Percentiles rank a stretch among this genome's conserved stretches.
phyloP scores from a whole-genome alignment of 2,888 invertebrate genomes.

The Tromatobia lineatoria region DNA sequence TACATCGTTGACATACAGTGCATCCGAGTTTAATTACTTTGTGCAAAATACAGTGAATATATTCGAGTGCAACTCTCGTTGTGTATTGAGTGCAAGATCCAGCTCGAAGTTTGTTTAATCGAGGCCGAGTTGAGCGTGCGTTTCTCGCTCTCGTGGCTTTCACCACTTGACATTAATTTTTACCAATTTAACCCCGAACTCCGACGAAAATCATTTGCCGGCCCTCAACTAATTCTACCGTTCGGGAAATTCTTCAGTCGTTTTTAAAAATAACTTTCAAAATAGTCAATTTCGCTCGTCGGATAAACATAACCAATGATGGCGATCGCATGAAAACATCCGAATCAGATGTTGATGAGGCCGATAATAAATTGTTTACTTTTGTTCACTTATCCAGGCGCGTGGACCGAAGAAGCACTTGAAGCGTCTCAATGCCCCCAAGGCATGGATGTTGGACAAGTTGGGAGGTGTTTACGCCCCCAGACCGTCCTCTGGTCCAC shows the following conservation, averaged over 20 bases:
- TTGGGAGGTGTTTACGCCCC: constrained; percentile 99
- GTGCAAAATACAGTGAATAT: constrained; percentile 68
- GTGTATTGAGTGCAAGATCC: constrained; percentile 69
- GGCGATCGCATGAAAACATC: not conserved
- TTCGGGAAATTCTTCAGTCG: not conserved
- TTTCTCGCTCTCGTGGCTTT: constrained; percentile 56
- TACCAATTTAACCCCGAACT: not conserved
- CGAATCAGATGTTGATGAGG: not conserved
- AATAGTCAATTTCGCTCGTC: not conserved
- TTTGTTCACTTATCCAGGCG: constrained; percentile 88
- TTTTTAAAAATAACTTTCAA: not conserved
- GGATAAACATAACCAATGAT: not conserved
- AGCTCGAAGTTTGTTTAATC: constrained; percentile 28
- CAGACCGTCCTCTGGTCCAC: constrained; percentile 98
- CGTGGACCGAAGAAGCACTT: constrained; percentile 99
- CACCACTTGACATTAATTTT: constrained; percentile 38
- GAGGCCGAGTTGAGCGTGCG: constrained; percentile 49
- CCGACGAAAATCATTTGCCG: not conserved
- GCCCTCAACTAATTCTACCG: not conserved
- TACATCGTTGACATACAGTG: constrained; percentile 72
- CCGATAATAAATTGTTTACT: not conserved
- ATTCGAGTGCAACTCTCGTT: constrained; percentile 68
- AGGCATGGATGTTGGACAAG: constrained; percentile 99
- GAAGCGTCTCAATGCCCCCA: constrained; percentile 99
- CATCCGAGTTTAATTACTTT: constrained; percentile 28